These are phyloP conservation scores for Halcyon senegalensis DNA, from an alignment of 2,113 vertebrate species.

Conservation along the genomic window DNA sequence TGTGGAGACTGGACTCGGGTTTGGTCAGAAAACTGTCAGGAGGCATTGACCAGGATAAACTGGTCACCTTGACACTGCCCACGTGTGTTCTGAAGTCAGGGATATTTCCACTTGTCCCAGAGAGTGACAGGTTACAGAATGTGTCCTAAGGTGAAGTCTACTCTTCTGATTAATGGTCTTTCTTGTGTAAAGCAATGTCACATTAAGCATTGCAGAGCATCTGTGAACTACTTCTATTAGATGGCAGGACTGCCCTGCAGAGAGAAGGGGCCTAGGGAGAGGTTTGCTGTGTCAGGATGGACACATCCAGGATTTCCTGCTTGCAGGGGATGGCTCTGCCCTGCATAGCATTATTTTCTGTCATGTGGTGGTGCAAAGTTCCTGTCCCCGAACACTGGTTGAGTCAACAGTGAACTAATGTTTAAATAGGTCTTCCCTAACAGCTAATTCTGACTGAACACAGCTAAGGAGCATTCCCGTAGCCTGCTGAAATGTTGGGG, in stretches of 20 bases:
- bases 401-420: not conserved
- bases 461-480: not conserved
- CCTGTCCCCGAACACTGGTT: not conserved
- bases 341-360: not conserved
- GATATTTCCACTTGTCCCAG: not conserved
- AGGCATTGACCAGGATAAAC: not conserved
- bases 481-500: not conserved
- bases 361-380: not conserved
- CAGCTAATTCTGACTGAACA: not conserved
- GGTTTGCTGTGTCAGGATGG: not conserved
- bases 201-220: not conserved
- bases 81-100: not conserved
- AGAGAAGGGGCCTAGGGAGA: not conserved
- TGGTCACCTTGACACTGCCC: not conserved
- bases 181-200: not conserved
- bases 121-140: not conserved
- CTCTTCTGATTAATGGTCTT: not conserved
- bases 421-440: not conserved
- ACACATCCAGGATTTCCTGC: not conserved
- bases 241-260: not conserved
- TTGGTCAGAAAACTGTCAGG: not conserved
- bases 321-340: not conserved
- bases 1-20: not conserved
- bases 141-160: not conserved
- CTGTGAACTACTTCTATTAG: not conserved